phyloP scores from a whole-genome alignment of 2,888 invertebrate genomes.

The Drosophila longiperda region DNA sequence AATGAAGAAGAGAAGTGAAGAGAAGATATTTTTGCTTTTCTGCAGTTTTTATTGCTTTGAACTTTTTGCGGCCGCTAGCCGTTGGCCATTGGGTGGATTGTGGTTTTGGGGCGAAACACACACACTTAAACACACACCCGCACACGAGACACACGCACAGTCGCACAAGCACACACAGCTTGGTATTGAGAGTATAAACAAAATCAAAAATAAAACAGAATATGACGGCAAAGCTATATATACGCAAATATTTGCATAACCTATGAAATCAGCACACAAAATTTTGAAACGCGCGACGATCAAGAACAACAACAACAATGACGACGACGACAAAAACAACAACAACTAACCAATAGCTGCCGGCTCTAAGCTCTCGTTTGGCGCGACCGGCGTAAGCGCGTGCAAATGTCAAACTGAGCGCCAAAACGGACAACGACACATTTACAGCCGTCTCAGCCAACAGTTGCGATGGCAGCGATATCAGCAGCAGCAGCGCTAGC shows the following conservation, averaged over 20 bases:
- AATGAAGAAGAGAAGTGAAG: neutral
- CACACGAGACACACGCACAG: constrained; percentile 13
- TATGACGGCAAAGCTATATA: constrained; percentile 30
- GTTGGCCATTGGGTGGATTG: constrained; percentile 33
- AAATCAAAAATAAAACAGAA: constrained; percentile 21
- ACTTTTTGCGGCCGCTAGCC: constrained; percentile 60
- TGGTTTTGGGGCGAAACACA: constrained; percentile 38
- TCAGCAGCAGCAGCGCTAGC: constrained; percentile 15
- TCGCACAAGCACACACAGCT: neutral
- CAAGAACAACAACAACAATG: constrained; percentile 27
- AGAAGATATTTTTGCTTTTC: constrained; percentile 28
- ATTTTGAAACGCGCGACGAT: constrained; percentile 45
- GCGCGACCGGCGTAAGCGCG: constrained; percentile 74
- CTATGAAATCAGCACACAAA: constrained; percentile 69
- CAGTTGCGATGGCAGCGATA: constrained; percentile 16
- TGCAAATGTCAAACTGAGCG: constrained; percentile 77
- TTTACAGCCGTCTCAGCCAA: constrained; percentile 30
- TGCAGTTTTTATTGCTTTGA: constrained; percentile 72
- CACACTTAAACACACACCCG: constrained; percentile 21
- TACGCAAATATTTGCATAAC: constrained; percentile 58
- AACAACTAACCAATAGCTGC: constrained; percentile 46
- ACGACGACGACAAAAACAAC: constrained; percentile 14
- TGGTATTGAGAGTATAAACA: constrained; percentile 18
- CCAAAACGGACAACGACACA: constrained; percentile 58
- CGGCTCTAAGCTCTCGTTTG: constrained; percentile 44